Percentiles rank a stretch among this genome's conserved stretches.
phyloP scores from a whole-genome alignment of 2,888 invertebrate species.

The Formica aserva region DNA sequence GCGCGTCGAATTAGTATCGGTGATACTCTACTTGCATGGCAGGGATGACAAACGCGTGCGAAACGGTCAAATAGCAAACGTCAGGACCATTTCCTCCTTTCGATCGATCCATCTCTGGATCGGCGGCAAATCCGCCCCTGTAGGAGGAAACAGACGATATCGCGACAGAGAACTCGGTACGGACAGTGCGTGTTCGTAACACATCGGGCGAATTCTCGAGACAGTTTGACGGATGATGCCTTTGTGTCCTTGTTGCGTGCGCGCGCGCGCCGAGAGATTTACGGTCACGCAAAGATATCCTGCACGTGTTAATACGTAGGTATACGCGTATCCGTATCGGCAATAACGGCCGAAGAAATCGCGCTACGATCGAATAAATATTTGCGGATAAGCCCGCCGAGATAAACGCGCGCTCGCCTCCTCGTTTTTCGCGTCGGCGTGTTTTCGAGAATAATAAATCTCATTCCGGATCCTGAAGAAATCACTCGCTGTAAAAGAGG shows the following conservation, averaged over 20 bases:
- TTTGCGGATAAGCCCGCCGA: conserved; percentile 36
- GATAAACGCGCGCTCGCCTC: conserved; percentile 31
- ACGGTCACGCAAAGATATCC: conserved; percentile 2
- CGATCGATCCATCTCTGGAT: conserved; percentile 69
- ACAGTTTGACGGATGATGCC: conserved; percentile 77
- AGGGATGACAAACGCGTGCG: conserved; percentile 43
- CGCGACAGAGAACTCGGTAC: conserved; percentile 45
- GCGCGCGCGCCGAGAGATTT: conserved; percentile 22
- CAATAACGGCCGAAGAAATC: neutral
- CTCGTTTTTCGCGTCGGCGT: neutral
- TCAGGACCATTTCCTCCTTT: conserved; percentile 62
- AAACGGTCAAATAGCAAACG: conserved; percentile 57
- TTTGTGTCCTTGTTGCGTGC: conserved; percentile 69
- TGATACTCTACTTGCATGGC: conserved; percentile 35
- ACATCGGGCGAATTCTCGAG: conserved; percentile 68
- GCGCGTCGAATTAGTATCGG: conserved; percentile 38
- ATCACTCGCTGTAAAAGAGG: conserved; percentile 25
- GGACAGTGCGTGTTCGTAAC: conserved; percentile 58
- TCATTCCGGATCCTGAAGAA: conserved; percentile 31
- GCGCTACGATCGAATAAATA: conserved; percentile 29
- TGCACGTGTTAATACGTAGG: conserved; percentile 15
- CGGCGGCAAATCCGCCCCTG: conserved; percentile 6
- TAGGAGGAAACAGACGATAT: conserved; percentile 63
- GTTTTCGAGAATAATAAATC: conserved; percentile 52
- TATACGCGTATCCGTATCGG: neutral